Base-by-base conservation (phyloP, 2,888 invertebrate genomes). In the Masnerella sp. region DNA sequence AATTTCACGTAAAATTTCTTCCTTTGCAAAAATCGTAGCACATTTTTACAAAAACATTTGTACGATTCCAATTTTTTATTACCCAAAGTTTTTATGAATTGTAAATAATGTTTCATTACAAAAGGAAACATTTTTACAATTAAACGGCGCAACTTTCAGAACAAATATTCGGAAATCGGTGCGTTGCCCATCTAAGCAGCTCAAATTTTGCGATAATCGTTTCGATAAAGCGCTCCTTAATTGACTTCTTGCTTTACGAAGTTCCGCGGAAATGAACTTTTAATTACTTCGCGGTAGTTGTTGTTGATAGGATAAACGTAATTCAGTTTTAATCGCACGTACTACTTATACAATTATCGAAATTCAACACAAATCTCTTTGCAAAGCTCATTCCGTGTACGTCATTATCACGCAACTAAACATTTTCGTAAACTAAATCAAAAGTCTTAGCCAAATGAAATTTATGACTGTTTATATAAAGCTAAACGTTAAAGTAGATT, bases 191-290 rank as follows among this genome's bases (percentile, higher is more conserved):
- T 20, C 45, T 32, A 34, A 45, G 20, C 14, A 9, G 11, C 1
- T 45, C 17, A 58, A 32, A 58, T 45, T 45, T 22, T 8, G 7
- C 11, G 45, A 59, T 45, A 15, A 45, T 4, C 17, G 20, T 40
- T 61, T 62, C 17, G 45, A 45, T 43, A 64, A 47, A 28, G 45
- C 28, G 5, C 5, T 45, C 12, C 36, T 52, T 52, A 64, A 64
- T 52, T 64, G 45, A 54, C 64, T 54, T 45, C 54, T 64, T 45
- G 14, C 64, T 62, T 51, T 17, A 25, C 43, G 28, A 52, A 52
- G 34, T 64, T 64, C 22, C 22, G 42, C 32, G 51, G 58, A 76
- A 75, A 71, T 73, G 56, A 69, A 77, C 73, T 62, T 69, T 62
- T 75, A 75, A 73, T 68, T 70, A 58, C 64, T 77, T 73, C 69